Conservation (phyloP, 2,797 vertebrate species). For the Poecilia wingei region DNA sequence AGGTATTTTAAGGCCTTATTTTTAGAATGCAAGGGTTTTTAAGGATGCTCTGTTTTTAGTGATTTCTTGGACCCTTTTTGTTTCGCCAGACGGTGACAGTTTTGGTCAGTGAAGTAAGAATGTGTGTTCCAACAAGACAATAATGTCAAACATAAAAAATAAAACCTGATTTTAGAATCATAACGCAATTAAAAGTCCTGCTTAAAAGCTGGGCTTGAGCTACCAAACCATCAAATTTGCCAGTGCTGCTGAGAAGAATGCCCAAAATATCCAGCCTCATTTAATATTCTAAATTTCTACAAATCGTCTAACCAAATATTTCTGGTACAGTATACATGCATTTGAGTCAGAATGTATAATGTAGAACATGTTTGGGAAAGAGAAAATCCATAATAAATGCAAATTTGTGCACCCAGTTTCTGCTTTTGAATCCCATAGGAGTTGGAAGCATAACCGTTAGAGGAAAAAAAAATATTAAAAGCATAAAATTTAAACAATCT, state of each 20-base stretch:
- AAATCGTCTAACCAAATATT: not conserved
- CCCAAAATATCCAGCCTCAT: not conserved
- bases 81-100: not conserved
- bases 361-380: not conserved
- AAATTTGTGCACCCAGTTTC: not conserved
- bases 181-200: not conserved
- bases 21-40: too few relatives aligned
- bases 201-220: not conserved
- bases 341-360: not conserved
- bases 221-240: not conserved
- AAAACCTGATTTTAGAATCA: not conserved
- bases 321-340: not conserved
- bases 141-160: not conserved
- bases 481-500: not conserved
- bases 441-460: not conserved
- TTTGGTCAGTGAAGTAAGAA: not conserved
- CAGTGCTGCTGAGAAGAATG: not conserved
- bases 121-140: not conserved
- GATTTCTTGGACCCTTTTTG: not conserved
- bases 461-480: not conserved
- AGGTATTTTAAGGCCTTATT: too few relatives aligned
- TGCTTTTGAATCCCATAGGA: not conserved
- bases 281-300: not conserved
- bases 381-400: not conserved
- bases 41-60: not conserved